phyloP scores from a whole-genome alignment of 2,797 vertebrate species.

The Mus spretus region DNA sequence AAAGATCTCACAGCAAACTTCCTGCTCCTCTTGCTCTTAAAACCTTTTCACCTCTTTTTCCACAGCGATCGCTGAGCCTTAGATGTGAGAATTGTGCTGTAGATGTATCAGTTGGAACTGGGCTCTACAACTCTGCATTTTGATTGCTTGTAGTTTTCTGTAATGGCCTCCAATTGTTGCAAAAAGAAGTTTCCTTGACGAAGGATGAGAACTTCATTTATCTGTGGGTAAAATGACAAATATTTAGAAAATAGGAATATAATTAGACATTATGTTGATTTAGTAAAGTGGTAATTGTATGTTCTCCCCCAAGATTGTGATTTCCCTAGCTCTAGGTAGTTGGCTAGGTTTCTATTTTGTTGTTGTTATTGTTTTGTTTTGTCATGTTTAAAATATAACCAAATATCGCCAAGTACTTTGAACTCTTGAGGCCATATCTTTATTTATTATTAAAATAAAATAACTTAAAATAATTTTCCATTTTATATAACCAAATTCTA shows the following conservation, averaged over 20 bases:
- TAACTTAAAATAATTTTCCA: neutral
- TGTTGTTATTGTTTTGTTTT: neutral
- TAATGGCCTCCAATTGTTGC: neutral
- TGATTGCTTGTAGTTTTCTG: neutral
- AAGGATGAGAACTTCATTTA: neutral
- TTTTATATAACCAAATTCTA: slow-evolving; percentile 10
- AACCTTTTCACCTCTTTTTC: neutral
- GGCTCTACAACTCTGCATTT: neutral
- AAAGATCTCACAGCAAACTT: neutral
- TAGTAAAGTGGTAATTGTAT: neutral
- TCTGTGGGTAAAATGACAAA: neutral
- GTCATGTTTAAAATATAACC: neutral
- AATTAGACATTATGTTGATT: neutral
- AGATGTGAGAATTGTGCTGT: neutral
- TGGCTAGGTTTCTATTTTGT: neutral
- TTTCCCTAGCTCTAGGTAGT: neutral
- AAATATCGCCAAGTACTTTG: slow-evolving; percentile 15
- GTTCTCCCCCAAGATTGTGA: neutral
- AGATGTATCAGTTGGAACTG: neutral
- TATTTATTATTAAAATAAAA: slow-evolving; percentile 65
- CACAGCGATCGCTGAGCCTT: neutral
- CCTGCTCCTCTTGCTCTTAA: neutral
- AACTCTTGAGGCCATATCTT: neutral
- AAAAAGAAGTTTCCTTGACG: neutral
- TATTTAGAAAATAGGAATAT: neutral